Conservation (phyloP, 2,113 vertebrate genomes). For the Ciconia boyciana region DNA sequence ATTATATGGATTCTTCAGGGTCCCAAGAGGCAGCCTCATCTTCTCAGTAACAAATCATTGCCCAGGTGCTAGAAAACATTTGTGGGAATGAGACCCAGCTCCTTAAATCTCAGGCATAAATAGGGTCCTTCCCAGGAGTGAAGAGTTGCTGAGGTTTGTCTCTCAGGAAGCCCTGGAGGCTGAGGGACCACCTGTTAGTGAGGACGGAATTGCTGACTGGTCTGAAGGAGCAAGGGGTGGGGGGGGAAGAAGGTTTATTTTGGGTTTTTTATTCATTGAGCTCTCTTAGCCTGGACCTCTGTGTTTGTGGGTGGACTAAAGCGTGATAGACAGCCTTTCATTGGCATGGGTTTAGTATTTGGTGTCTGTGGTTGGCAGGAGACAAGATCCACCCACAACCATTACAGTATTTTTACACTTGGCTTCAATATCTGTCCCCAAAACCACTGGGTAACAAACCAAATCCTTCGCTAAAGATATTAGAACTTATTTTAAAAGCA, state of each 20-base stretch:
- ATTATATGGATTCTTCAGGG: neutral
- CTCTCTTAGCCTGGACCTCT: neutral
- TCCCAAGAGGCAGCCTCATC: neutral
- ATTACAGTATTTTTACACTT: neutral
- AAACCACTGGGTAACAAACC: neutral
- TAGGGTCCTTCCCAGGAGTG: neutral
- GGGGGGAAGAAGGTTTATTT: neutral
- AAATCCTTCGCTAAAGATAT: neutral
- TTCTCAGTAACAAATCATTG: neutral
- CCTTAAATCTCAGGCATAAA: neutral
- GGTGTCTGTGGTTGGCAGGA: neutral
- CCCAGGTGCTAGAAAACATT: neutral
- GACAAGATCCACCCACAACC: neutral
- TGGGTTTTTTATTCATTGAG: neutral
- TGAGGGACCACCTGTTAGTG: neutral
- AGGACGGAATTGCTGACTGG: neutral
- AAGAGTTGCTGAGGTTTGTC: neutral
- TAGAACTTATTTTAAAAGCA: neutral
- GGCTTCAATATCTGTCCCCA: neutral
- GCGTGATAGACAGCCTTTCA: fast-evolving
- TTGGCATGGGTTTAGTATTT: neutral
- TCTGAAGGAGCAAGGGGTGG: neutral
- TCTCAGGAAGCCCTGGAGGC: neutral
- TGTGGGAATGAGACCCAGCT: neutral
- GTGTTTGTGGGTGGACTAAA: neutral